Conservation (phyloP, 2,797 vertebrate genomes). For the Eidolon dupreanum region DNA sequence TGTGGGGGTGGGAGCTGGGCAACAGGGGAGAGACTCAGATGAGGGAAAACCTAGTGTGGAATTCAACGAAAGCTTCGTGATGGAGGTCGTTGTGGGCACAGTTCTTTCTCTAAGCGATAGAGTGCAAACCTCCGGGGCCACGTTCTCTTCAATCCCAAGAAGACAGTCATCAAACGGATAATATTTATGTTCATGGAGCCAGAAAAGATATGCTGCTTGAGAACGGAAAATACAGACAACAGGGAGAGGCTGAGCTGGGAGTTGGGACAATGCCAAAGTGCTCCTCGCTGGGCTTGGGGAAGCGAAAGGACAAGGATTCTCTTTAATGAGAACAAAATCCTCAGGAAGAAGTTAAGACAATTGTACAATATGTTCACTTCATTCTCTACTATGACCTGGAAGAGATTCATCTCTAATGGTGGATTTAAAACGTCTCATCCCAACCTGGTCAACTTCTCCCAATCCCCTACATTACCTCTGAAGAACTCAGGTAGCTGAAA, state of each 20-base stretch:
- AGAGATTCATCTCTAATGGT: neutral
- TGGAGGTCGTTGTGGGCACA: neutral
- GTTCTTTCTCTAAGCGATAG: neutral
- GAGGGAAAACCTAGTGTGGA: neutral
- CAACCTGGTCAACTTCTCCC: neutral
- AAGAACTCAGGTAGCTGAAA: neutral
- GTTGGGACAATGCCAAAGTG: neutral
- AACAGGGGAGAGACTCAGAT: neutral
- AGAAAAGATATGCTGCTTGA: neutral
- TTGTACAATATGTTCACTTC: neutral
- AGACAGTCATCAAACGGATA: neutral
- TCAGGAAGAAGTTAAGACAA: neutral
- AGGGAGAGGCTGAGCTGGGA: neutral
- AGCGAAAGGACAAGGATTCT: neutral
- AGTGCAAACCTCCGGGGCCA: neutral
- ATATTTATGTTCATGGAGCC: neutral
- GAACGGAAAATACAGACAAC: neutral
- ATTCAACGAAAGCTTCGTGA: neutral
- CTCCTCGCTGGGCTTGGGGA: neutral
- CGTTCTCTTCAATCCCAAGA: neutral
- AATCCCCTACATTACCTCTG: accelerated
- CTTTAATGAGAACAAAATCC: neutral
- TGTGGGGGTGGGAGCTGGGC: accelerated
- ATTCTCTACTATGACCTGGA: neutral
- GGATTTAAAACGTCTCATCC: neutral